Conservation (phyloP, 2,797 vertebrate genomes). For the Meda fulgida region DNA sequence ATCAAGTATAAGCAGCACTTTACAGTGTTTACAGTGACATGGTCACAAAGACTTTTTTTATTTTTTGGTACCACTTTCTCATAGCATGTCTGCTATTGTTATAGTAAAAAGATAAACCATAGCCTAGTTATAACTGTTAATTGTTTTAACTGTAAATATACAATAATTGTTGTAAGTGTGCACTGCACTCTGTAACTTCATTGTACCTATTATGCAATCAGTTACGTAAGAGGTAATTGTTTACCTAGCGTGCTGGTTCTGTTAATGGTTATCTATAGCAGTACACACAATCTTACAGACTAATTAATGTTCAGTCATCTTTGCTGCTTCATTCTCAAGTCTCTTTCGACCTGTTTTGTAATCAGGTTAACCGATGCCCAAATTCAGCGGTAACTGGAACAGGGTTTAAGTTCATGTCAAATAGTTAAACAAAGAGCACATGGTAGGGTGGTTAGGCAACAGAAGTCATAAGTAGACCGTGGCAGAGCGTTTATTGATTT, state of each 20-base stretch:
- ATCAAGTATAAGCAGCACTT: background rate
- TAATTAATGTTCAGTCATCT: slow-evolving; percentile 16
- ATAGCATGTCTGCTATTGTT: background rate
- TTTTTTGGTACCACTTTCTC: background rate
- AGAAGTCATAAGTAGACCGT: background rate
- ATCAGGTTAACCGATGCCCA: slow-evolving; percentile 67
- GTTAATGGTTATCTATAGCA: background rate
- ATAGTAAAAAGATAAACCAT: slow-evolving; percentile 1
- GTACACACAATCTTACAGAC: background rate
- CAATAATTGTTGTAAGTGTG: too few relatives aligned
- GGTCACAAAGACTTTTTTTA: background rate
- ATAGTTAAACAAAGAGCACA: slow-evolving; percentile 45
- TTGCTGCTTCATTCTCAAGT: slow-evolving; percentile 58
- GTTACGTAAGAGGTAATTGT: slow-evolving; percentile 61
- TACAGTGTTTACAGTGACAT: background rate
- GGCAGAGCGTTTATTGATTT: background rate
- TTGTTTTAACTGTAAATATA: too few relatives aligned
- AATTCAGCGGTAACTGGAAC: slow-evolving; percentile 30
- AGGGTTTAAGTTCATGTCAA: slow-evolving; percentile 50
- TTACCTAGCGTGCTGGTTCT: background rate
- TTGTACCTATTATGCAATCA: slow-evolving; percentile 35
- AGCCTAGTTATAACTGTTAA: too few relatives aligned
- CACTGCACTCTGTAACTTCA: slow-evolving; percentile 26
- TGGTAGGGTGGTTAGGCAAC: slow-evolving; percentile 13
- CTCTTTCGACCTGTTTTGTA: slow-evolving; percentile 57